Base-by-base conservation (phyloP, 2,113 vertebrate genomes). In the Gymnocephalus cernua region DNA sequence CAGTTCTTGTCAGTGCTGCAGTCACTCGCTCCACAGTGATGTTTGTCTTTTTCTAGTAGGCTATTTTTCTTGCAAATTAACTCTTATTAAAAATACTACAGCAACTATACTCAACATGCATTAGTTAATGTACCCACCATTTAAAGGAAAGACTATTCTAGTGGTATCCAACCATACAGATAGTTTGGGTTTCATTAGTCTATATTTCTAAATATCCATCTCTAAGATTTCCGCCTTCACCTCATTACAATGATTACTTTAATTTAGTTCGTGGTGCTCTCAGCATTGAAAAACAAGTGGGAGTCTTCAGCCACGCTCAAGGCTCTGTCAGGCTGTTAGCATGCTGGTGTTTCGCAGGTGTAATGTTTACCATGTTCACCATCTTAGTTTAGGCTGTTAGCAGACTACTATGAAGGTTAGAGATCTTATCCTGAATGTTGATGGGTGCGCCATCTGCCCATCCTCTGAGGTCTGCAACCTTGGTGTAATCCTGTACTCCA, bases 1-100 rank as follows among this genome's bases (percentile, higher is more conserved):
- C 13, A 61, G 53, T 41, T 71, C 45, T 47, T 27, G 2, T 54
- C 32, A 80, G 58, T 80, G 65, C 27, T 63, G 15, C 29, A 80
- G 51, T 80, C 27, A 63, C 32, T 67, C 23, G 21, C 48, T 71
- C 12, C 51, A 15, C 14, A 14, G n/a, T 29, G 10, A 41, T n/a
- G 47, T 27, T 9, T 4, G 15, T 45, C 19, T n/a, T 8, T 27
- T 23, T 63, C 23, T 19, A 4, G 4, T 15, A 14, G 38, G 38
- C 38, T 38, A 6, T 45, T 32, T 66, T 57, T 18, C 35, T 23
- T 29, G 15, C 13, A 53, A 57, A 57, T 58, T 5, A 19, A 38
- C 21, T 50, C 21, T 51, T 29, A 25, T 47, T 35, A 58, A 44
- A 35, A 62, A 6, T 3, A 5, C 6, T 18, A 35, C 66, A 23